Evolutionary conservation across 2,888 invertebrate species (phyloP), one percentile per base, ranked within the genome.

Genomic region (Eupithecia centaureata): DNA sequence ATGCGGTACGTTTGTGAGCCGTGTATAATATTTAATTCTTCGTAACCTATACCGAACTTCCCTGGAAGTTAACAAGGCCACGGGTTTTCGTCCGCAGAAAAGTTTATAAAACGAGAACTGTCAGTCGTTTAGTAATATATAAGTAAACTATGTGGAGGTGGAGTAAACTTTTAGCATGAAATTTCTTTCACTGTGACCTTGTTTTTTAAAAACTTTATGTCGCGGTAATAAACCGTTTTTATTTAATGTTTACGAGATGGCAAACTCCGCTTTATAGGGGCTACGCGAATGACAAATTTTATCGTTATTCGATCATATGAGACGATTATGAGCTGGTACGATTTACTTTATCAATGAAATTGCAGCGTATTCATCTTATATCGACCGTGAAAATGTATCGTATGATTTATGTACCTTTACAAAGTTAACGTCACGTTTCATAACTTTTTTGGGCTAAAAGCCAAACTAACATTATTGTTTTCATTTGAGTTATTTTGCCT

Each of bases 181-280:
- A 83, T 83, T 84, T 84, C 83, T 85, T 84, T 83, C 79, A 79
- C 77, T 79, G 78, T 82, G 84, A 81, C 86, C 83, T 86, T 82
- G 85, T 85, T 86, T 85, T 86, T 82, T 75, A 82, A 81, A 56
- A 85, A 85, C 77, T 86, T 86, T 80, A 82, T 82, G 81, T 78
- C 84, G 79, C 77, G 81, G 82, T 80, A 80, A 82, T 86, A 86
- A 86, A 87, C 85, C 80, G 81, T 81, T 87, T 84, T 86, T 84
- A 85, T 86, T 86, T 86, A 82, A 86, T 82, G 83, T 85, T 86
- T 84, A 86, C 81, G 84, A 79, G 82, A 82, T 82, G 82, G 82
- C 81, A 82, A 85, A 84, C 81, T 81, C 77, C 75, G 77, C 70
- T 84, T 84, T 84, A 82, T 84, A 77, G 76, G 73, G 76, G 71